Evolutionary conservation across 2,797 vertebrate genomes (phyloP).

Genomic region (Synanceia verrucosa): DNA sequence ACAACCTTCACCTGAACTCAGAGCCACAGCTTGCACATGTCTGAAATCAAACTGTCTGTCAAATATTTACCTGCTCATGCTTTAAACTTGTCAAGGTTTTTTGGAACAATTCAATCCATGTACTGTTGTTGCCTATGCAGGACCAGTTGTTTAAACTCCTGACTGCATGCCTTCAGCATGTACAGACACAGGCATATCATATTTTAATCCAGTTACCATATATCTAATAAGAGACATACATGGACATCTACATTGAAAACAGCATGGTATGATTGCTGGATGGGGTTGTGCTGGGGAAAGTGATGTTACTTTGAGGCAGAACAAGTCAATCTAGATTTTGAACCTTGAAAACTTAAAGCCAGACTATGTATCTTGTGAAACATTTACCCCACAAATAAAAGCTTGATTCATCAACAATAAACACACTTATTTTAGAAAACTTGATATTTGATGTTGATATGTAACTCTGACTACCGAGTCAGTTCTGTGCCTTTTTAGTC

Average conservation of each 20-base stretch:
- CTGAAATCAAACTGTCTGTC: slow-evolving; percentile 64
- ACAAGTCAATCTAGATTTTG: neutral
- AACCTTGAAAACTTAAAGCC: neutral
- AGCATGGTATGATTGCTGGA: neutral
- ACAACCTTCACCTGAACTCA: slow-evolving; percentile 73
- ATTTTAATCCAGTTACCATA: neutral
- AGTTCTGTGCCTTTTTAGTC: too few species aligned
- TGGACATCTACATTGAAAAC: neutral
- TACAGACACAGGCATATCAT: neutral
- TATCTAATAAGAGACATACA: neutral
- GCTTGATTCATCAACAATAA: neutral
- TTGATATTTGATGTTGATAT: too few species aligned
- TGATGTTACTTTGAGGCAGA: neutral
- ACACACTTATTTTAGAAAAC: neutral
- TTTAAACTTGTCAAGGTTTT: slow-evolving; percentile 26
- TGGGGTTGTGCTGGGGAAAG: neutral
- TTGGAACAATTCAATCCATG: slow-evolving; percentile 1
- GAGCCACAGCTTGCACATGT: slow-evolving; percentile 34
- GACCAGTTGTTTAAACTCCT: neutral
- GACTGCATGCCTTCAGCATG: neutral
- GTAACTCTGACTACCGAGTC: too few species aligned
- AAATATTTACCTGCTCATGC: slow-evolving; percentile 68
- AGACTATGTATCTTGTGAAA: neutral
- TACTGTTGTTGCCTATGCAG: neutral
- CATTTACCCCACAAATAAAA: neutral